Evolutionary conservation across 2,888 invertebrate genomes (phyloP).

Genomic region (Callyntrura guangdongensis): DNA sequence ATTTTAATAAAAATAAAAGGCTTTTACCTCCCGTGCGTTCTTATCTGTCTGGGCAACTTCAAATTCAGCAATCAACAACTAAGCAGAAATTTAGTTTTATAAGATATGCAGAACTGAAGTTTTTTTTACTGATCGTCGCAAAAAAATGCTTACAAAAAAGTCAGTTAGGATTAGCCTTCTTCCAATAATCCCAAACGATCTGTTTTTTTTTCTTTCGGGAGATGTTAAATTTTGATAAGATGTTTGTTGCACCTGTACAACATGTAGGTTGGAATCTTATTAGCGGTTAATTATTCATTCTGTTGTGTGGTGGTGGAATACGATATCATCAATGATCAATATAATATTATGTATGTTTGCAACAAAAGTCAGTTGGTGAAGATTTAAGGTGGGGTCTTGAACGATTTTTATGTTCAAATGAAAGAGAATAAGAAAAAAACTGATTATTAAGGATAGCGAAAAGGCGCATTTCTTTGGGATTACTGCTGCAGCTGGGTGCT

Average conservation of each 20-base stretch:
- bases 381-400: conserved; percentile 79
- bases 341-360: conserved; percentile 65
- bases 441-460: conserved; percentile 47
- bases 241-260: conserved; percentile 24
- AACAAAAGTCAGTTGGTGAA: conserved; percentile 78
- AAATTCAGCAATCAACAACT: background rate
- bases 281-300: conserved; percentile 78
- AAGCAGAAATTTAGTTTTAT: background rate
- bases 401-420: conserved; percentile 38
- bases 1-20: background rate
- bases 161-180: background rate
- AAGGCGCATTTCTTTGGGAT: background rate
- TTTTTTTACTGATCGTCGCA: background rate
- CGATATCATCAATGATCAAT: conserved; percentile 64
- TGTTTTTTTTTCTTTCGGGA: conserved; percentile 20
- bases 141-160: background rate
- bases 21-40: conserved; percentile 8
- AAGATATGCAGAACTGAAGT: background rate
- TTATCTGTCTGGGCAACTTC: background rate
- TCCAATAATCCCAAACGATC: conserved; percentile 24
- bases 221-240: conserved; percentile 47
- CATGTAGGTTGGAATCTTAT: conserved; percentile 74
- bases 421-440: conserved; percentile 15
- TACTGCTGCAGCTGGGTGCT: background rate
- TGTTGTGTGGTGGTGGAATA: conserved; percentile 72